These are phyloP conservation scores for Thermophis baileyi DNA, from an alignment of 2,113 vertebrate species.

Conservation along the genomic window DNA sequence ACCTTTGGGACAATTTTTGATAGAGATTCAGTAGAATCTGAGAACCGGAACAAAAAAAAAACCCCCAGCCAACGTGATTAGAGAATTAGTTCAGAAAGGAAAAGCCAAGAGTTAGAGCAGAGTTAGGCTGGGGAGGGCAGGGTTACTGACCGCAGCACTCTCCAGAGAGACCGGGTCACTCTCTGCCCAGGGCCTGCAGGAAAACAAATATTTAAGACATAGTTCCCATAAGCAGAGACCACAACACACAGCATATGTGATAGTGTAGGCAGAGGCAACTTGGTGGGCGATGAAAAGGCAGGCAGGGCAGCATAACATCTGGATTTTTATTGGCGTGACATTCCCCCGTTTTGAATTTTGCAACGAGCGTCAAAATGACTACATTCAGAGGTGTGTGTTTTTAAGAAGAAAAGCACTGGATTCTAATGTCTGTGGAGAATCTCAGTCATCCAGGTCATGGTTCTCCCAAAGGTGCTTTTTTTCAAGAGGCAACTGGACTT, in stretches of 20 bases:
- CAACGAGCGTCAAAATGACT: no score
- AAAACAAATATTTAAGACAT: conserved; percentile 59
- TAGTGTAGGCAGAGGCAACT: neutral
- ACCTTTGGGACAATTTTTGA: neutral
- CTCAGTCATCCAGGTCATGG: no score
- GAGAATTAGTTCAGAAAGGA: conserved; percentile 53
- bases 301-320: neutral
- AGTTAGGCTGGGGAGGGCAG: conserved; percentile 45
- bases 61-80: conserved; percentile 46
- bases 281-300: neutral
- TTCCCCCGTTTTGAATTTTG: fast-evolving
- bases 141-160: conserved; percentile 64
- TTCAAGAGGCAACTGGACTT: no score
- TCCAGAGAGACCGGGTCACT: conserved; percentile 62
- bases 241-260: neutral
- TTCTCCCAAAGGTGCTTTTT: no score
- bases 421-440: no score
- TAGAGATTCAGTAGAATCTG: neutral
- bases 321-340: neutral
- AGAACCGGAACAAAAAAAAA: neutral
- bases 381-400: neutral
- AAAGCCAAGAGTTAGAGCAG: conserved; percentile 49
- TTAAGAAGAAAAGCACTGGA: neutral
- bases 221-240: neutral
- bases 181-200: conserved; percentile 60